Evolutionary conservation across 2,797 vertebrate species (phyloP).

Genomic region (Enteromius radiatus): DNA sequence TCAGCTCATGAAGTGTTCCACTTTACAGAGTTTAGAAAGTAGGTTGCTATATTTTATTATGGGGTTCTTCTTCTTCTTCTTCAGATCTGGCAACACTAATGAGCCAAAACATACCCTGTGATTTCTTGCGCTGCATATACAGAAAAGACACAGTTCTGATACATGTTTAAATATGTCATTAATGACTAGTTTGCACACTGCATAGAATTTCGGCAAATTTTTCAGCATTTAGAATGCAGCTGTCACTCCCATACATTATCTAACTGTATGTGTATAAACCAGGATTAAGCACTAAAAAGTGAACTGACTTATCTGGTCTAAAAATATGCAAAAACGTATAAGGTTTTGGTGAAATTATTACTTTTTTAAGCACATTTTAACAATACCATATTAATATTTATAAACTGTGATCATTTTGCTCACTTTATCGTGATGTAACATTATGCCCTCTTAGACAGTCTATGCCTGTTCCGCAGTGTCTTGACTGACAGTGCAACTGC

Average conservation of each 20-base stretch:
- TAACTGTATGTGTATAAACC: background rate
- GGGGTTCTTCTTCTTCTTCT: background rate
- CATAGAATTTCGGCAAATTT: too few species aligned
- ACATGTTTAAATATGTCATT: background rate
- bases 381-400: too few species aligned
- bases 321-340: background rate
- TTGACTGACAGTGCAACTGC: conserved; percentile 72
- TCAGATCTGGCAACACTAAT: background rate
- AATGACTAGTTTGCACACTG: background rate
- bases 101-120: background rate
- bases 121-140: background rate
- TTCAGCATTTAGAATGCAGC: too few species aligned
- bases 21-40: background rate
- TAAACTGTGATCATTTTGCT: too few species aligned
- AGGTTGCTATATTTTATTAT: background rate
- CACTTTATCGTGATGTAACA: conserved; percentile 61
- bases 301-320: background rate
- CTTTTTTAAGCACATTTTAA: background rate
- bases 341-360: background rate
- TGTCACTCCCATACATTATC: too few species aligned
- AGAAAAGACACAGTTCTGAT: background rate
- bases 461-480: conserved; percentile 70
- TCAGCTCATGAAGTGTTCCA: background rate
- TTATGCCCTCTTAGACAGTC: conserved; percentile 72
- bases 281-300: background rate